These are phyloP conservation scores for Valencia hispanica DNA, from an alignment of 2,797 vertebrate species.

Conservation along the genomic window DNA sequence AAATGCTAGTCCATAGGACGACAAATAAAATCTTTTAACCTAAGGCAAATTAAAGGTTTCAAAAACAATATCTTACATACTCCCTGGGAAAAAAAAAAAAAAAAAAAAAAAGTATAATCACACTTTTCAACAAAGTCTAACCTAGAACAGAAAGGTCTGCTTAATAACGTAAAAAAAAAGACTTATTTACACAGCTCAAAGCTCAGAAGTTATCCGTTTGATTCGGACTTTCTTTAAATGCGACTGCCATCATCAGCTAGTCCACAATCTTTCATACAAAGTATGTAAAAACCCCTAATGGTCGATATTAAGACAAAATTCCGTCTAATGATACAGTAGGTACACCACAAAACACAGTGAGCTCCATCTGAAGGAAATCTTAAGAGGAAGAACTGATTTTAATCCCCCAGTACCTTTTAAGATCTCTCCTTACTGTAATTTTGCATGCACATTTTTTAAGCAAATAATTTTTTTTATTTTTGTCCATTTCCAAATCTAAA, in stretches of 20 bases:
- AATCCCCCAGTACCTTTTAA: constrained; percentile 77
- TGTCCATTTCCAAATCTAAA: constrained; percentile 85
- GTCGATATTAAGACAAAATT: constrained; percentile 88
- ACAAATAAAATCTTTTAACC: constrained; percentile 81
- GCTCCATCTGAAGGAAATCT: constrained; percentile 93
- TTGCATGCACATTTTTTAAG: constrained; percentile 82
- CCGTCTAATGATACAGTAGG: constrained; percentile 90
- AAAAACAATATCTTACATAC: constrained; percentile 86
- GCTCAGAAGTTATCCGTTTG: constrained; percentile 90
- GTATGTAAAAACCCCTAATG: constrained; percentile 82
- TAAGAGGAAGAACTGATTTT: constrained; percentile 96
- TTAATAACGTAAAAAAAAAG: constrained; percentile 85
- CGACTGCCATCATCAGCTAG: constrained; percentile 78
- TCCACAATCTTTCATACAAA: constrained; percentile 74
- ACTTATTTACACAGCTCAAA: constrained; percentile 94
- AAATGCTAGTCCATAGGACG: constrained; percentile 92
- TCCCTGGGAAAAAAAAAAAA: constrained; percentile 79
- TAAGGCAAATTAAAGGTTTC: constrained; percentile 78
- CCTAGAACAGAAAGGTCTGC: constrained; percentile 69
- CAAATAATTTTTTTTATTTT: constrained; percentile 82
- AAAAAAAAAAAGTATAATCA: constrained; percentile 74
- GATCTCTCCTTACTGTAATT: constrained; percentile 83
- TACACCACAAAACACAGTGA: constrained; percentile 95
- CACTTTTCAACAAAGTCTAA: constrained; percentile 89
- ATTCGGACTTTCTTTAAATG: constrained; percentile 73